Evolutionary conservation across 1,140 invertebrate species (phyloP), one percentile per base, ranked within the genome.

Genomic region (Apolygus lucorum): DNA sequence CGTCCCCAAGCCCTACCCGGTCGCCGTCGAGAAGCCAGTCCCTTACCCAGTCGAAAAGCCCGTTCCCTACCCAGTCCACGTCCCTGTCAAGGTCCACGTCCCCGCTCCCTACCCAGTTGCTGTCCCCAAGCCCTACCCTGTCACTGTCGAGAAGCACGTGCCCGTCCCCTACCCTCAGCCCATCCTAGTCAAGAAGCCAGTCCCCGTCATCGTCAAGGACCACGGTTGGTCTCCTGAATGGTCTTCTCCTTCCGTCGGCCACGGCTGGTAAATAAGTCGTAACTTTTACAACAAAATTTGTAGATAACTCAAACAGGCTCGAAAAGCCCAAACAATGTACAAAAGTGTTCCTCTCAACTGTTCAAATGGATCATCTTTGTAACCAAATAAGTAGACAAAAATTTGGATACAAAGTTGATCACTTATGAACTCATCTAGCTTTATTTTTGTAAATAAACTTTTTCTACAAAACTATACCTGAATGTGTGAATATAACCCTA

Each of bases 41-140:
- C 83, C 84, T 72, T 84, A 84, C 79, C 83, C 84, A 73, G 84
- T 85, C 78, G 84, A 88, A 21, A 71, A 74, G 75, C 27, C 80
- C 77, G 84, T 82, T 2, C 82, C 82, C 63, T 78, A 77, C 71
- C 74, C 78, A 13, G 78, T 78, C 24, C 72, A 76, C 34, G 74
- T 78, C 21, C 82, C 85, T 75, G 84, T 87, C 25, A 85, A 86
- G 74, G 84, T 85, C 42, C 72, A 70, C 1, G 73, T 73, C 17
- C 71, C 71, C 21, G 63, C 54, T 28, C 73, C 73, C 0, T 86
- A 86, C 77, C 85, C 85, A 62, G 85, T 88, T 2, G 82, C 85
- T 59, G 73, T 87, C 17, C 67, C 70, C 24, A 71, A 71, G 22
- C 78, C 77, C 11, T 78, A 77, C 73, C 75, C 78, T 1, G 78